phyloP scores from a whole-genome alignment of 2,113 vertebrate species.

The Trogon surrucura region DNA sequence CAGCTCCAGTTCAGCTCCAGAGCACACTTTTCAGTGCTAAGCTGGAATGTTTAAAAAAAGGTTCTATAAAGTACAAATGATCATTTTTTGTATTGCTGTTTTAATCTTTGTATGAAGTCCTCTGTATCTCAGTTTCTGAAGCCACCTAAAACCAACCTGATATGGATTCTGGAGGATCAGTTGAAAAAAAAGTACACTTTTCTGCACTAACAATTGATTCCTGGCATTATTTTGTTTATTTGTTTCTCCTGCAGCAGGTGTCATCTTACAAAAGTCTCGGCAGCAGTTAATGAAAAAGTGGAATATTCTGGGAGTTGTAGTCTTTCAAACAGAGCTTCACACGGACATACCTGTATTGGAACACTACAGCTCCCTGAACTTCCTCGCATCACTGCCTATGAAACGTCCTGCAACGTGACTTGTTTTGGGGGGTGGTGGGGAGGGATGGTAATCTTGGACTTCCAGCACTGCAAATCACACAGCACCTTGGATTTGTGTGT shows the following conservation, averaged over 20 bases:
- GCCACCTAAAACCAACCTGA: not conserved
- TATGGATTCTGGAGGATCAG: not conserved
- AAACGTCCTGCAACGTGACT: slow-evolving; percentile 25
- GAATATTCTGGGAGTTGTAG: slow-evolving; percentile 72
- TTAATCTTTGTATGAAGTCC: not conserved
- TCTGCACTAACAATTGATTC: not conserved
- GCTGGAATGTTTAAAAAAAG: not conserved
- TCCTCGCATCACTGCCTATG: slow-evolving; percentile 53
- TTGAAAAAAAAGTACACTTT: not conserved
- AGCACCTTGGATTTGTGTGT: not conserved
- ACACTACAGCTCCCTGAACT: slow-evolving; percentile 72
- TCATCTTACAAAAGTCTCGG: slow-evolving; percentile 61
- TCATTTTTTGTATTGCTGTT: not conserved
- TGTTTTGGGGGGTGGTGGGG: not conserved
- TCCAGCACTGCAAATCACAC: slow-evolving; percentile 3
- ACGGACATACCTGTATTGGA: slow-evolving; percentile 72
- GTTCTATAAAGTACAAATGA: not conserved
- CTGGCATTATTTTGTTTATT: not conserved
- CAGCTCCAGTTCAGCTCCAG: not conserved
- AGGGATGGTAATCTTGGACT: not conserved
- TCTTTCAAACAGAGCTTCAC: slow-evolving; percentile 74
- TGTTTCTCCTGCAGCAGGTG: slow-evolving; percentile 32
- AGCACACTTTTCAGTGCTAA: not conserved
- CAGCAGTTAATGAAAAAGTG: slow-evolving; percentile 58
- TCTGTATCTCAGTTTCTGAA: not conserved